Base-by-base conservation (phyloP, 2,113 vertebrate species). In the Daphoenositta chrysoptera region DNA sequence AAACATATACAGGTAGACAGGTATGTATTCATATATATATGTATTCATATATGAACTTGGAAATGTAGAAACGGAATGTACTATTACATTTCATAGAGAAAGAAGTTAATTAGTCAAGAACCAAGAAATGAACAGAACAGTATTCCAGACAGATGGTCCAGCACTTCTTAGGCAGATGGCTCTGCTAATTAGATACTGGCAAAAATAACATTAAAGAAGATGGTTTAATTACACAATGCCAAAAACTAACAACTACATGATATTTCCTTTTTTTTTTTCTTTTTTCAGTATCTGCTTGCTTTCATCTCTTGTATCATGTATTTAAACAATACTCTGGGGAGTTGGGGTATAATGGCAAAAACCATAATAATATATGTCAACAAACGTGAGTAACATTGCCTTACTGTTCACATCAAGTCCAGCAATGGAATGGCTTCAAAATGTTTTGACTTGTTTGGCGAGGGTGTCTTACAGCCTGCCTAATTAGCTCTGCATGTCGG, bases 171-270 rank as follows among this genome's bases (percentile, higher is more conserved):
- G 93, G 96, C 98, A 98, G 98, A 98, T 98, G 98, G 98, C 90
- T 97, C 91, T 96, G 95, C 93, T 98, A 98, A 98, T 98, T 98
- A 98, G 97, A 97, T 95, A 94, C 94, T 97, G 96, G 97, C 96
- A 97, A 98, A 98, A 97, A 97, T 92, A 97, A 96, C 96, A 96
- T 90, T 91, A 83, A 96, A 97, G 95, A 97, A 97, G 88, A 93
- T 65, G 85, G 96, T 97, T 98, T 98, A 98, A 98, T 98, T 98
- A 98, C 96, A 97, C 51, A 65, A 90, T 68, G 90, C 96, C 97
- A 96, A 94, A 97, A 97, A 93, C 92, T 96, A 97, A 95, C 95
- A 97, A 89, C 85, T 91, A 97, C 95, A 96, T 60, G 72, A 95
- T 95, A 66, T 93, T 96, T 85, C 45, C 24, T 83, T 91, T 83